Conservation (phyloP, 2,113 vertebrate species). For the Equus przewalskii region DNA sequence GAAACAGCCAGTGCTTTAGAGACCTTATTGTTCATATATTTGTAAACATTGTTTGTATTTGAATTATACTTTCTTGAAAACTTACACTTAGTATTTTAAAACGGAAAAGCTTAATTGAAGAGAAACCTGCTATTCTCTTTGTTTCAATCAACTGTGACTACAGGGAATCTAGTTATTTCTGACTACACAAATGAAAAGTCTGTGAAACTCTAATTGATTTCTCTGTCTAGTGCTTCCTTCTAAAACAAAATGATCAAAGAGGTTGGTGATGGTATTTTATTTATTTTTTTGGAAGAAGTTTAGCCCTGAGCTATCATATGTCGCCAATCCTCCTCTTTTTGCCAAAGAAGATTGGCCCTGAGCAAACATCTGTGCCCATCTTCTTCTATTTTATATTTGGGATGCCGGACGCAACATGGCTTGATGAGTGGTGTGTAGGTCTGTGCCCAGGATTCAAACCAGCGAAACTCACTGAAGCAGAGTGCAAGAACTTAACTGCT, state of each 20-base stretch:
- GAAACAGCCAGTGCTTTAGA: not conserved
- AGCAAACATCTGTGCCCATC: no score
- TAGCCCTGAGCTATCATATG: no score
- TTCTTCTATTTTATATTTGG: no score
- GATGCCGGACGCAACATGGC: no score
- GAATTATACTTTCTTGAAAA: conserved; percentile 2
- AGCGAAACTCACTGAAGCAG: no score
- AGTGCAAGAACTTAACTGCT: no score
- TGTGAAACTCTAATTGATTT: not conserved
- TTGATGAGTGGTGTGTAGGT: no score
- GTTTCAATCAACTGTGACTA: not conserved
- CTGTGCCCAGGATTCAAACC: no score
- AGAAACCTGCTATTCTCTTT: not conserved
- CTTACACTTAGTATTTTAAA: not conserved
- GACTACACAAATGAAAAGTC: not conserved
- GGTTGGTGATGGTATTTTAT: not conserved
- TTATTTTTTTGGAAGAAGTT: no score
- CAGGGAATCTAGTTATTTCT: not conserved
- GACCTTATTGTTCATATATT: not conserved
- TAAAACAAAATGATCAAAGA: not conserved
- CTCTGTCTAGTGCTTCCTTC: not conserved
- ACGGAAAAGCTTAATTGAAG: not conserved
- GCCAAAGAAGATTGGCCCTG: no score
- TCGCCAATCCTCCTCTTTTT: no score
- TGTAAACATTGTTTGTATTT: not conserved